Evolutionary conservation across 2,888 invertebrate genomes (phyloP), one percentile per base, ranked within the genome.

Genomic region (Phasia obesa): DNA sequence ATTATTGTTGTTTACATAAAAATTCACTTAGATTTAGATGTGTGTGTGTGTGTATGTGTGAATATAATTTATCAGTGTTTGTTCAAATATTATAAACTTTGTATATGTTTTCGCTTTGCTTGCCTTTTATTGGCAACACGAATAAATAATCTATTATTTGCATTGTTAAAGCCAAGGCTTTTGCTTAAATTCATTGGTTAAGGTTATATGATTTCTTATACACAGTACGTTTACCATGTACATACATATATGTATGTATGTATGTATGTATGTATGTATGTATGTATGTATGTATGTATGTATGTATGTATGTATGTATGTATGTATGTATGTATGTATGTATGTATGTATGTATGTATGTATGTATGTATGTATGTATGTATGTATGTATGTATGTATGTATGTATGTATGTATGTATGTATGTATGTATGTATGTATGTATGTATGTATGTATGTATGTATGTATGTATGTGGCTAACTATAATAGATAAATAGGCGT

Each of bases 151-250:
- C 15, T 17, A n/a, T 21, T 9, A 42, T n/a, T 44, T 57, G 27
- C 31, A 21, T 31, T 27, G 27, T 57, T 42, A 55, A 57, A 69
- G 69, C 57, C 69, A 69, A 69, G 69, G 69, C 21, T 69, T 69
- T 35, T 21, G 21, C 15, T 35, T 4, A 19, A 49, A 31, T 19
- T 49, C 11, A 21, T 65, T 27, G 49, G 31, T 65, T 49, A 21
- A 49, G 7, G 35, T 11, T 15, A 19, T 31, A n/a, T n/a, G n/a
- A 31, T 47, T 64, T 49, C 0, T 13, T 0, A n/a, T 49, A 15
- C 49, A 25, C n/a, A 38, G 4, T 2, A 15, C 13, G 5, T 42
- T n/a, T 42, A 42, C 4, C 4, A 42, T 35, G 35, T 35, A 35
- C 5, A 4, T 11, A 35, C 11, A 5, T 2, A 35, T 3, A 35